phyloP scores from a whole-genome alignment of 2,113 vertebrate genomes.

The Anseranas semipalmata region DNA sequence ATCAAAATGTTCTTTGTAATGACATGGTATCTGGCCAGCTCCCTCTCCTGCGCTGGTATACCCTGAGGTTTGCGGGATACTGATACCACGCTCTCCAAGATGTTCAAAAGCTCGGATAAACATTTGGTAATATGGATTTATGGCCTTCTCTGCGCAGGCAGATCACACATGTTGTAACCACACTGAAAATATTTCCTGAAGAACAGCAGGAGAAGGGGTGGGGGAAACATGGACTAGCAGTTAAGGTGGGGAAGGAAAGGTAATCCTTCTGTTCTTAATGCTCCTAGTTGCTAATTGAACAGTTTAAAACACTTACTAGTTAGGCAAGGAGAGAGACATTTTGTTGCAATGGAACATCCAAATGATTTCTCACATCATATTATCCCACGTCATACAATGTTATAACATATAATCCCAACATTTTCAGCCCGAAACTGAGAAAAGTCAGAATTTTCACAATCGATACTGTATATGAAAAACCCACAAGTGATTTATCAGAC shows the following conservation, averaged over 20 bases:
- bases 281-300: background rate
- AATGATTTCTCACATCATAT: background rate
- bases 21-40: background rate
- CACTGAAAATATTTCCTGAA: background rate
- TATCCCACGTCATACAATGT: background rate
- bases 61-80: background rate
- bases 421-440: background rate
- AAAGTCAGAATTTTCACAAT: background rate
- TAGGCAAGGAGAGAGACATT: background rate
- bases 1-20: background rate
- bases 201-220: background rate
- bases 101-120: background rate
- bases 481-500: background rate
- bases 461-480: background rate
- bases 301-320: background rate
- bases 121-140: background rate
- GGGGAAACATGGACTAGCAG: background rate
- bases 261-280: background rate
- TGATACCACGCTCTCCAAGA: background rate
- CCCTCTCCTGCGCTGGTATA: background rate
- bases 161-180: background rate
- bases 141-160: background rate
- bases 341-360: background rate
- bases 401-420: background rate
- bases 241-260: background rate